These are phyloP conservation scores for Rhabdomys dilectus DNA, from an alignment of 2,113 vertebrate genomes.

Conservation along the genomic window DNA sequence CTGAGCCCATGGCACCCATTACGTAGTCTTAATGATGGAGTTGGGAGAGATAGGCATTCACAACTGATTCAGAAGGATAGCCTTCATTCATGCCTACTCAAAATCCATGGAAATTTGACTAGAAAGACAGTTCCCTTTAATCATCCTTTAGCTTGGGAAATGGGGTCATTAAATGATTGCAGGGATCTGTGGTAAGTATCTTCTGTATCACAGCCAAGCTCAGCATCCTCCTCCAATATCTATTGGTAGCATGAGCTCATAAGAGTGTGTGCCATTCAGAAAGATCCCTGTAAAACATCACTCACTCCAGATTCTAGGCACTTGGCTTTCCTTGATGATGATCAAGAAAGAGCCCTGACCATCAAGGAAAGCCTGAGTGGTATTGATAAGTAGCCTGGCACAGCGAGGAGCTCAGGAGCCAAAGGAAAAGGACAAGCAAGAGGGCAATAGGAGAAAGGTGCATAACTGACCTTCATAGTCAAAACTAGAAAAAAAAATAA, in stretches of 20 bases:
- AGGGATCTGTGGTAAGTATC: background rate
- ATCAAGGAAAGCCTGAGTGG: background rate
- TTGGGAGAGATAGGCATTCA: background rate
- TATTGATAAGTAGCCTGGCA: no score
- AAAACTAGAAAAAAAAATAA: background rate
- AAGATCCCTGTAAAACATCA: constrained; percentile 6
- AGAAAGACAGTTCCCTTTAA: constrained; percentile 45
- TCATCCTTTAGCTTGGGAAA: constrained; percentile 57
- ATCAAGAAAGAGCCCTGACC: background rate
- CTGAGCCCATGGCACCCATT: background rate
- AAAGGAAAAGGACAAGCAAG: background rate
- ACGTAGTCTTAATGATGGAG: background rate
- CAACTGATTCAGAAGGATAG: background rate
- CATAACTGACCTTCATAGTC: no score
- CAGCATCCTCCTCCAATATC: background rate
- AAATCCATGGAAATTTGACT: background rate
- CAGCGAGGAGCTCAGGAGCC: background rate
- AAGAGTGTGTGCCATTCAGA: constrained; percentile 56
- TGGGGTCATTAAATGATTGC: constrained; percentile 22
- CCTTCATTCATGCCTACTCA: no score
- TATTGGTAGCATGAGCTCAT: constrained; percentile 24
- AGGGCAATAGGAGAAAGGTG: rapidly evolving
- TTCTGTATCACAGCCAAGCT: constrained; percentile 45
- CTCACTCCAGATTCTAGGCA: background rate
- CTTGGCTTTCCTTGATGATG: background rate